Base-by-base conservation (phyloP, 2,113 vertebrate genomes). In the Helogale parvula region DNA sequence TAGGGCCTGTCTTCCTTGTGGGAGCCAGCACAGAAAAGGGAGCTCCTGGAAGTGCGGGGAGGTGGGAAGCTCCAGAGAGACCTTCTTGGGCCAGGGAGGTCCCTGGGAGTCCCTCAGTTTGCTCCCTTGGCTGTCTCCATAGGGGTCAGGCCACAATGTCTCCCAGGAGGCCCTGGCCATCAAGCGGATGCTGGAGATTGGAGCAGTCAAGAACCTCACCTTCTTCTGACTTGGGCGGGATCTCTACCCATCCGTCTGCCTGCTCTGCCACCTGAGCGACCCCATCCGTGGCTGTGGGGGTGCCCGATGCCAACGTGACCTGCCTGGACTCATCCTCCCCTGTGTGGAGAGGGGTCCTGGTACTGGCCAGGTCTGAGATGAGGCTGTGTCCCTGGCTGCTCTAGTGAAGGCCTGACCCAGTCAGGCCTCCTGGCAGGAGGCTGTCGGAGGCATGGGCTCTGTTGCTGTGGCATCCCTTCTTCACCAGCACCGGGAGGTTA, bases 151-250 rank as follows among this genome's bases (percentile, higher is more conserved):
- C 93, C 99, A 99, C 98, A 99, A 99, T 0, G 97, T 99, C 54
- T 99, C 98, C 0, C 99, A 98, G 0, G 99, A 99, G 97, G 98
- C 99, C 0, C 27, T 98, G 93, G 98, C 99, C 96, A 99, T 99
- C 98, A 99, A 99, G 87, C 47, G 96, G 96, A 99, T 99, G 99
- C 98, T 99, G 92, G 98, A 98, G 88, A 88, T 99, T 33, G 99
- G 99, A 31, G 98, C 98, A 0, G 1, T 99, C 96, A 99, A 97
- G 98, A 99, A 99, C 98, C 98, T 99, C 93, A 99, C 99, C 1
- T 98, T 98, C 98, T 99, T 99, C 98, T 99, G 98, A 3, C 31
- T 0, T 1, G 65, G 96, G 83, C 90, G 17, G 47, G 91, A 72
- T 29, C 81, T 54, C 21, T 17, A 33, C 35, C 11, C 2, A 0